A percentile compares a stretch with the other conserved stretches of the same genome.
These are phyloP conservation scores for Muntiacus muntjak DNA, from an alignment of 2,113 vertebrate species.

Conservation along the genomic window DNA sequence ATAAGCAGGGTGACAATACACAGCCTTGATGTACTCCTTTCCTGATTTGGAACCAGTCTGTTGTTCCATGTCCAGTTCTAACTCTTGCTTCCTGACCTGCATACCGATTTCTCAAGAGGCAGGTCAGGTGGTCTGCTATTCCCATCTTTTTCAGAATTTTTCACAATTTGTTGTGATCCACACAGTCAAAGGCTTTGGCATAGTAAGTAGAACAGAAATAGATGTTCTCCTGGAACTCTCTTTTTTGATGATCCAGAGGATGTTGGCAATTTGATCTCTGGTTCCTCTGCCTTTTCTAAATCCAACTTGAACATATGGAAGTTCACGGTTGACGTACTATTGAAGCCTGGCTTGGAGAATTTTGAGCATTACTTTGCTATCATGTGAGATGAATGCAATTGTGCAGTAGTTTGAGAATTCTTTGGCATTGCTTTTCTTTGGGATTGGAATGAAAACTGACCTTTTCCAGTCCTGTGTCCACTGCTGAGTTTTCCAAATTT, in stretches of 20 bases:
- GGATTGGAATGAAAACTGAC: not conserved
- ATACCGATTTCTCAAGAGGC: not conserved
- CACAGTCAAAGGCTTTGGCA: not conserved
- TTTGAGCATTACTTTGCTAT: too few relatives aligned
- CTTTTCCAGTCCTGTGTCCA: not conserved
- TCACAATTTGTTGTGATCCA: not conserved
- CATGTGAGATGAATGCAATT: too few relatives aligned
- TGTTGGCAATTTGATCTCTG: too few relatives aligned
- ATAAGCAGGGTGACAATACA: not conserved
- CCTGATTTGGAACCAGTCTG: not conserved
- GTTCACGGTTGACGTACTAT: fast-evolving
- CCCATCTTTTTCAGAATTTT: not conserved
- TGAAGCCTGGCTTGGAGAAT: too few relatives aligned
- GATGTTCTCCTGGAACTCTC: not conserved
- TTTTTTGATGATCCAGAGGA: too few relatives aligned
- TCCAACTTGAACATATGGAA: too few relatives aligned
- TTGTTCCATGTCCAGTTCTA: not conserved
- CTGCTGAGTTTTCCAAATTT: not conserved
- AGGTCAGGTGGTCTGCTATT: not conserved
- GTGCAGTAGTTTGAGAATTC: too few relatives aligned
- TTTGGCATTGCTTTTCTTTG: too few relatives aligned
- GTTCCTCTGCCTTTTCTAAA: too few relatives aligned
- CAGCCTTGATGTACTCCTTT: not conserved
- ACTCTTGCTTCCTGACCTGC: not conserved
- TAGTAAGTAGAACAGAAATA: not conserved